These are phyloP conservation scores for Monomorium pharaonis DNA, from an alignment of 1,140 invertebrate genomes.

Conservation along the genomic window DNA sequence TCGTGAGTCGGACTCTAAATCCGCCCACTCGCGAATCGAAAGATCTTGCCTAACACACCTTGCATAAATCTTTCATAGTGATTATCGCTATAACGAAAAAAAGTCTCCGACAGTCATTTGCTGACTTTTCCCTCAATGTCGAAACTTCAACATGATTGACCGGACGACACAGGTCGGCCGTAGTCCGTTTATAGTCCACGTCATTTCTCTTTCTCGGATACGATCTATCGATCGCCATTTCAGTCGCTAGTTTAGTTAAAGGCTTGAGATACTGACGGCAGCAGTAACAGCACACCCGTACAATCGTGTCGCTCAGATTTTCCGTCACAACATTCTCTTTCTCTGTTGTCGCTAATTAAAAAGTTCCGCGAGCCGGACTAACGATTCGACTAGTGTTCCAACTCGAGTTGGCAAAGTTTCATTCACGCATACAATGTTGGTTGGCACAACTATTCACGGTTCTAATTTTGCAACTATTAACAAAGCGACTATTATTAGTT, in stretches of 20 bases:
- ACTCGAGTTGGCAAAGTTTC: conserved; percentile 4
- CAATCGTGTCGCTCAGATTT: background rate
- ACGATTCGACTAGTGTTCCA: background rate
- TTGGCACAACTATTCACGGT: background rate
- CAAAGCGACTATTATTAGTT: background rate
- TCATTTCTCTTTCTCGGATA: conserved; percentile 16
- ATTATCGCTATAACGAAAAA: background rate
- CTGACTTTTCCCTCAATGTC: background rate
- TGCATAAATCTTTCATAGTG: background rate
- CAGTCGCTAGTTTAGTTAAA: conserved; percentile 16
- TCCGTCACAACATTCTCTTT: background rate
- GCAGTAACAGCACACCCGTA: background rate
- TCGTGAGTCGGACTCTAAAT: conserved; percentile 13
- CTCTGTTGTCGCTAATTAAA: conserved; percentile 39
- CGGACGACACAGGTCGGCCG: background rate
- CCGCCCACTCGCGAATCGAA: background rate
- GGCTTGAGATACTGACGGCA: background rate
- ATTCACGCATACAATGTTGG: background rate
- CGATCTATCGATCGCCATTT: conserved; percentile 50
- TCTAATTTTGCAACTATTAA: background rate
- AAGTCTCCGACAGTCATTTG: background rate
- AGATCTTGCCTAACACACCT: background rate
- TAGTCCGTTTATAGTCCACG: background rate
- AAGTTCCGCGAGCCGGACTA: conserved; percentile 4
- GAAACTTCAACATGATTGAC: conserved; percentile 6